Percentiles rank a stretch among this genome's conserved stretches.
These are phyloP conservation scores for Pycnonotus jocosus DNA, from an alignment of 2,113 vertebrate genomes.

Conservation along the genomic window DNA sequence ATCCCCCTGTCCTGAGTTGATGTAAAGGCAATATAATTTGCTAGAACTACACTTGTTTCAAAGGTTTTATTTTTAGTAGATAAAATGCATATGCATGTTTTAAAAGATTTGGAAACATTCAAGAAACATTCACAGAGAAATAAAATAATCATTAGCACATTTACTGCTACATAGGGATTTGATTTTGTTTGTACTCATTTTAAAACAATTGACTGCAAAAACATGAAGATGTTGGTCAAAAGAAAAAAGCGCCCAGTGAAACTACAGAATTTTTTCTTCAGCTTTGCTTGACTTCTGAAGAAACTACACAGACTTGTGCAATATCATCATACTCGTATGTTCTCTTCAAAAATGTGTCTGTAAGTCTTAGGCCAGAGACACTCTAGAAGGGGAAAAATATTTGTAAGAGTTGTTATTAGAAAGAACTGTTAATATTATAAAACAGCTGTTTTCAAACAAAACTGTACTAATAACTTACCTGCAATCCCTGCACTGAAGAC, in stretches of 20 bases:
- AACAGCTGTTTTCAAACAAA: not conserved
- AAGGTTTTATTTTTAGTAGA: slow-evolving; percentile 25
- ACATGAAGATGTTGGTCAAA: slow-evolving; percentile 63
- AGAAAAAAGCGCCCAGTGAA: not conserved
- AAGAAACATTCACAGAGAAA: slow-evolving; percentile 41
- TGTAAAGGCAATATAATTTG: not conserved
- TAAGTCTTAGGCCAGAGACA: slow-evolving; percentile 91
- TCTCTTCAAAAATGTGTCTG: slow-evolving; percentile 95
- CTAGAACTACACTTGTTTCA: not conserved
- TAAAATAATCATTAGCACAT: slow-evolving; percentile 10
- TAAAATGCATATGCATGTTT: slow-evolving; percentile 14
- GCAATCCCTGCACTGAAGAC: slow-evolving; percentile 91
- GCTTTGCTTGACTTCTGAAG: slow-evolving; percentile 78
- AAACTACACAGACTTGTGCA: slow-evolving; percentile 95
- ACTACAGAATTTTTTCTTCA: slow-evolving; percentile 54
- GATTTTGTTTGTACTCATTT: not conserved
- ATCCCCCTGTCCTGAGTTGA: not conserved
- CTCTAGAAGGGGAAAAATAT: slow-evolving; percentile 76
- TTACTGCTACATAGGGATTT: not conserved
- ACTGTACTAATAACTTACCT: slow-evolving; percentile 70
- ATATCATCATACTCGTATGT: slow-evolving; percentile 98
- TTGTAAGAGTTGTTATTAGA: not conserved
- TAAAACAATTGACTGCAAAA: slow-evolving; percentile 1
- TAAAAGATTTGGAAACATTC: slow-evolving; percentile 15
- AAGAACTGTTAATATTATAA: not conserved